Base-by-base conservation (phyloP, 2,113 vertebrate species). In the Elephas maximus region DNA sequence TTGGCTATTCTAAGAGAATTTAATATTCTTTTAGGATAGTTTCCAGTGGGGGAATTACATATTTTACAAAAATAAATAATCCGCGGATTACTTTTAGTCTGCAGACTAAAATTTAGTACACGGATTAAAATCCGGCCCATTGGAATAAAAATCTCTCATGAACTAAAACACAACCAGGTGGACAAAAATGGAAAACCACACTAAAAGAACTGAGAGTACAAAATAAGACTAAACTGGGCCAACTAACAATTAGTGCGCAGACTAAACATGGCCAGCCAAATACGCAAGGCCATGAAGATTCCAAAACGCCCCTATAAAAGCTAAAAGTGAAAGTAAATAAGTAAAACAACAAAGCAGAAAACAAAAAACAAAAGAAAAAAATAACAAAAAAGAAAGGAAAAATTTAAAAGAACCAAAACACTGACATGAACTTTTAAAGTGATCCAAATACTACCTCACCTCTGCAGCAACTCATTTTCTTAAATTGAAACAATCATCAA, bases 51-150 rank as follows among this genome's bases (percentile, higher is more conserved):
- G 96, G 98, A 99, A 99, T 98, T 51, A 96, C 97, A 97, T 97
- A 96, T 96, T 97, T 96, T 97, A 90, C 91, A 96, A 98, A 98
- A 98, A 98, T 98, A 98, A 99, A 99, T 99, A 99, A 99, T 99
- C 99, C 99, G 99, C 98, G 99, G 99, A 98, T 99, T 99, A 98
- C 95, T 99, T 98, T 99, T 99, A 99, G 99, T 99, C 99, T 99
- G 98, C 99, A 99, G 98, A 99, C 99, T 99, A 99, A 99, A 98
- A 98, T 98, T 98, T 99, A 99, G 99, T 98, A 97, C 97, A 98
- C 96, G 97, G 98, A 98, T 98, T 98, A 98, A 99, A 98, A 98
- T 98, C 98, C 94, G 97, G 98, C 98, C 98, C 98, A 81, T 98
- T 6, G 37, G 97, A 98, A 98, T 98, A 97, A 98, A 96, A 98